Conservation (phyloP, 2,113 vertebrate genomes). For the Perca schrenkii region DNA sequence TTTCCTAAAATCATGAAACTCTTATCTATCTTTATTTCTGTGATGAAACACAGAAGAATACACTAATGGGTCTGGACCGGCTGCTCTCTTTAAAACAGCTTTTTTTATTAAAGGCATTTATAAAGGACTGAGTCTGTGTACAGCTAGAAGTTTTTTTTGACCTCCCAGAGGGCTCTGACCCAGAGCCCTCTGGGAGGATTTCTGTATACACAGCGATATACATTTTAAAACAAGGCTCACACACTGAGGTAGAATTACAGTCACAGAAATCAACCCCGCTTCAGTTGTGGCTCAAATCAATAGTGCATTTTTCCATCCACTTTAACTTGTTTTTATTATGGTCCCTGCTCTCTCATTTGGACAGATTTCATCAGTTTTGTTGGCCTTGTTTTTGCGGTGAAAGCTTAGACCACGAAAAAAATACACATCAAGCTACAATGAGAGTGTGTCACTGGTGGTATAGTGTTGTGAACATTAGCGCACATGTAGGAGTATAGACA, state of each 20-base stretch:
- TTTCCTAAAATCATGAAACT: not conserved
- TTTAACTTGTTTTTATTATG: slow-evolving; percentile 7
- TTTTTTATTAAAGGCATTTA: slow-evolving; percentile 41
- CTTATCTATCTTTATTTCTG: not conserved
- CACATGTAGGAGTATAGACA: not conserved
- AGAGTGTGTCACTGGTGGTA: not conserved
- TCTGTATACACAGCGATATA: not conserved
- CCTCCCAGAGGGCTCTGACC: too few species aligned
- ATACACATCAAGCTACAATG: not conserved
- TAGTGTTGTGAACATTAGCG: not conserved
- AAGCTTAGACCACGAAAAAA: not conserved
- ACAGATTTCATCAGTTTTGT: slow-evolving; percentile 12
- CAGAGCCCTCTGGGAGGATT: not conserved
- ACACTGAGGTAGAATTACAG: slow-evolving; percentile 5
- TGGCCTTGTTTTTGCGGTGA: not conserved
- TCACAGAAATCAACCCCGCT: not conserved
- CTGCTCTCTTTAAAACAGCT: slow-evolving; percentile 10
- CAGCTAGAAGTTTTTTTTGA: not conserved
- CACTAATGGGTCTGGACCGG: not conserved
- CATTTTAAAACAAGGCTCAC: not conserved
- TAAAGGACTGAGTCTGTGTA: slow-evolving; percentile 7
- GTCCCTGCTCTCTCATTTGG: not conserved
- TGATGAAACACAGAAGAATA: not conserved
- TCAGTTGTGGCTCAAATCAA: not conserved
- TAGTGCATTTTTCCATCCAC: slow-evolving; percentile 9